Evolutionary conservation across 2,797 vertebrate genomes (phyloP).

Genomic region (Euthynnus affinis): DNA sequence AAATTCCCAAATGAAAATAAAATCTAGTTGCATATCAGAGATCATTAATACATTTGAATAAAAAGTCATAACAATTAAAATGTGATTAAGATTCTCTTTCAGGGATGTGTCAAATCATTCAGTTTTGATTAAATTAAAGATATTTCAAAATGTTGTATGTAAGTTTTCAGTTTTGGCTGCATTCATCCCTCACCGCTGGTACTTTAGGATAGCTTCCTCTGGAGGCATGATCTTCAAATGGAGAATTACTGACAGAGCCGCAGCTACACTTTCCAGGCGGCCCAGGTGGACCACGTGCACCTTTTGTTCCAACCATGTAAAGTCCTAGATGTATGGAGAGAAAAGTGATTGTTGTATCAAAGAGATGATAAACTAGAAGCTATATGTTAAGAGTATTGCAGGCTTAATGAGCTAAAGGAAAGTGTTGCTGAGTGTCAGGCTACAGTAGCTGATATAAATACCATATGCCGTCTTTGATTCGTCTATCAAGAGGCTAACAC

Average conservation of each 20-base stretch:
- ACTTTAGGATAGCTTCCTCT: conserved; percentile 89
- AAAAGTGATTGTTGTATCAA: neutral
- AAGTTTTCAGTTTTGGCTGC: neutral
- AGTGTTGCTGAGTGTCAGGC: neutral
- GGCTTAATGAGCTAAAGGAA: neutral
- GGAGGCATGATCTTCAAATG: conserved; percentile 84
- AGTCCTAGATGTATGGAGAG: conserved; percentile 83
- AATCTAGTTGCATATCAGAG: neutral
- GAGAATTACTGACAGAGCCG: conserved; percentile 84
- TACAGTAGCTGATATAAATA: conserved; percentile 35
- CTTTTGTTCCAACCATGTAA: conserved; percentile 92
- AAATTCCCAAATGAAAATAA: conserved; percentile 1
- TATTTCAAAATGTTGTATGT: neutral
- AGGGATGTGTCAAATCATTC: neutral
- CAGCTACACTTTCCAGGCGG: conserved; percentile 94
- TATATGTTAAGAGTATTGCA: neutral
- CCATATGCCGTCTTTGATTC: conserved; percentile 38
- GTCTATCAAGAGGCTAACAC: conserved; percentile 63
- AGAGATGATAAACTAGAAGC: neutral
- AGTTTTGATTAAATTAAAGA: neutral
- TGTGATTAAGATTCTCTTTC: neutral
- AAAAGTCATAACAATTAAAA: neutral
- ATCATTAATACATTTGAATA: neutral
- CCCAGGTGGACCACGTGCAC: conserved; percentile 92
- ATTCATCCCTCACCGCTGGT: conserved; percentile 88